Evolutionary conservation across 2,888 invertebrate genomes (phyloP).

Genomic region (Melieria picta): DNA sequence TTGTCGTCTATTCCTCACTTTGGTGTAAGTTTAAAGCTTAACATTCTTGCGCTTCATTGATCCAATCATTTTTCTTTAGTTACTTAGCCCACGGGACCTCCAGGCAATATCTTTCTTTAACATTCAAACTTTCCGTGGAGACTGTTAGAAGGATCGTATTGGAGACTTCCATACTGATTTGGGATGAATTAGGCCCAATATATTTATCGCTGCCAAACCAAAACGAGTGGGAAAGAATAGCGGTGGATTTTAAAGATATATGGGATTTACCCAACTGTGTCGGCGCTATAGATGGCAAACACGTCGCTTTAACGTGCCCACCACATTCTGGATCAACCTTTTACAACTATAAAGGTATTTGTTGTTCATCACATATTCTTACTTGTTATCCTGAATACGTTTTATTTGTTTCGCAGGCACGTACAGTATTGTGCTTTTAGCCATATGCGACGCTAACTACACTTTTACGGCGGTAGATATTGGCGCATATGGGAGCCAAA

Average conservation of each 20-base stretch:
- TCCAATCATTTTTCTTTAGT: slow-evolving; percentile 27
- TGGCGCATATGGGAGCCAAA: no score
- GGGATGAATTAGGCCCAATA: neutral
- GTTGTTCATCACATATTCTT: slow-evolving; percentile 19
- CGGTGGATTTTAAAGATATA: slow-evolving; percentile 28
- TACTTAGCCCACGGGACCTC: slow-evolving; percentile 28
- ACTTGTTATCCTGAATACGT: no score
- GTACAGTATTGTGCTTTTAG: no score
- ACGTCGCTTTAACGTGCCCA: slow-evolving; percentile 35
- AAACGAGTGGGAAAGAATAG: slow-evolving; percentile 25
- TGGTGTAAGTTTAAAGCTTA: neutral
- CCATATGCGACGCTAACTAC: no score
- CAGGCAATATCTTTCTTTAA: slow-evolving; percentile 18
- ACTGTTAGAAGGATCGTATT: slow-evolving; percentile 19
- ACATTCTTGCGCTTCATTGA: neutral
- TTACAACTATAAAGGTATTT: slow-evolving; percentile 38
- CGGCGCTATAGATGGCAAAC: slow-evolving; percentile 40
- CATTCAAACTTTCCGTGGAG: slow-evolving; percentile 21
- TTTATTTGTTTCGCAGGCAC: no score
- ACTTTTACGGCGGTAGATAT: no score
- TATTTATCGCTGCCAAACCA: slow-evolving; percentile 18
- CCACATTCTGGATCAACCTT: slow-evolving; percentile 31
- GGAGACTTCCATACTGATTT: slow-evolving; percentile 16
- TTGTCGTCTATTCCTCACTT: neutral
- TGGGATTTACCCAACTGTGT: slow-evolving; percentile 41